A percentile compares a stretch with the other conserved stretches of the same genome.
These are phyloP conservation scores for Incurvaria masculella DNA, from an alignment of 2,888 invertebrate genomes.

Conservation along the genomic window DNA sequence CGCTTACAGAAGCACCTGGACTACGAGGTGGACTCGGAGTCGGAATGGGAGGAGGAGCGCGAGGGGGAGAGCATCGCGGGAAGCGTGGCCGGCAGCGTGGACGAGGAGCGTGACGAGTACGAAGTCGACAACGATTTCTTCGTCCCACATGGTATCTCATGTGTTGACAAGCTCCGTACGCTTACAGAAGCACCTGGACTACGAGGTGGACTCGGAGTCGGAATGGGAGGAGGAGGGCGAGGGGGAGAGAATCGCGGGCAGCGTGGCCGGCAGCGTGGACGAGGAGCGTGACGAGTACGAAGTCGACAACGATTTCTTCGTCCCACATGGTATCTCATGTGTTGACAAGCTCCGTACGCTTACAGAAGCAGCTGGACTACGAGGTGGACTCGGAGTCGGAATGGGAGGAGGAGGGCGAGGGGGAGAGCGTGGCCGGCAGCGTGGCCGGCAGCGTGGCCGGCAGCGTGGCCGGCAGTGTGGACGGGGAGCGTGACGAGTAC, in stretches of 20 bases:
- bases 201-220: constrained; percentile 92
- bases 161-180: too few species aligned
- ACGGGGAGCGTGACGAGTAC: constrained; percentile 79
- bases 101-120: constrained; percentile 79
- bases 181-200: constrained; percentile 72
- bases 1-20: constrained; percentile 67
- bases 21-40: constrained; percentile 93
- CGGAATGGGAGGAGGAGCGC: constrained; percentile 97
- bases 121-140: constrained; percentile 94
- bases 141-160: constrained; percentile 98
- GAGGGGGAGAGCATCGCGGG: constrained; percentile 87
- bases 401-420: constrained; percentile 96
- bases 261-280: constrained; percentile 80
- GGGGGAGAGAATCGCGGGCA: constrained; percentile 83
- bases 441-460: constrained; percentile 83
- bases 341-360: too few species aligned
- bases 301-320: constrained; percentile 93
- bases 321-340: constrained; percentile 98
- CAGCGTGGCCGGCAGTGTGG: too few species aligned
- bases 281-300: constrained; percentile 85
- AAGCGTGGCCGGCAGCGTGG: constrained; percentile 81
- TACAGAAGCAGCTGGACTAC: constrained; percentile 77
- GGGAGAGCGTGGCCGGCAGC: constrained; percentile 82
- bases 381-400: constrained; percentile 95
- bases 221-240: constrained; percentile 98